phyloP scores from a whole-genome alignment of 2,888 invertebrate species.

The Xanthia togata region DNA sequence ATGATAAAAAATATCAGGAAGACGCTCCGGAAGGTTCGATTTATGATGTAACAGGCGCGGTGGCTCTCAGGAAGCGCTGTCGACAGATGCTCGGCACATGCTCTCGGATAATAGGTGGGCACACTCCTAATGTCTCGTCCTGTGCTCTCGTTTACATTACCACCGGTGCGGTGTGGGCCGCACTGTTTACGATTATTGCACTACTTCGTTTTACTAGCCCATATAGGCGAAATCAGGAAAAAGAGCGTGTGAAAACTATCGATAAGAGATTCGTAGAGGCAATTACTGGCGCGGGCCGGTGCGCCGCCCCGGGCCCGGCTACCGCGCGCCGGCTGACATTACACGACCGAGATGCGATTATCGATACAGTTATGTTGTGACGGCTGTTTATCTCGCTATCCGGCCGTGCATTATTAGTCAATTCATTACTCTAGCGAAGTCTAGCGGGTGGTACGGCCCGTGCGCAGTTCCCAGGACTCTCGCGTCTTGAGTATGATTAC shows the following conservation, averaged over 20 bases:
- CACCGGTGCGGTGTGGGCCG: slow-evolving; percentile 57
- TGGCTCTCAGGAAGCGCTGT: slow-evolving; percentile 84
- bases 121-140: slow-evolving; percentile 82
- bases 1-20: slow-evolving; percentile 87
- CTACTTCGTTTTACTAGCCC: slow-evolving; percentile 75
- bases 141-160: slow-evolving; percentile 77
- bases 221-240: slow-evolving; percentile 71
- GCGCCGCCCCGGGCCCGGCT: slow-evolving; percentile 77
- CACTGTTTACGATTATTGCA: slow-evolving; percentile 77
- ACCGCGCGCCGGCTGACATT: slow-evolving; percentile 81
- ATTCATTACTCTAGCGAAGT: slow-evolving; percentile 72
- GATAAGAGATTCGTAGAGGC: slow-evolving; percentile 83
- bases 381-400: slow-evolving; percentile 82
- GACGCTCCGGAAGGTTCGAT: slow-evolving; percentile 88
- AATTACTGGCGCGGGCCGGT: slow-evolving; percentile 79
- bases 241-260: slow-evolving; percentile 84
- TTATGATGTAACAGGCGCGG: slow-evolving; percentile 86
- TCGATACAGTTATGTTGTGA: slow-evolving; percentile 87
- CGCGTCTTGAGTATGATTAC: slow-evolving; percentile 70
- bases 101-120: slow-evolving; percentile 81
- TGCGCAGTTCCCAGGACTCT: slow-evolving; percentile 74
- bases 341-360: slow-evolving; percentile 85
- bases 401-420: slow-evolving; percentile 79
- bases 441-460: slow-evolving; percentile 65
- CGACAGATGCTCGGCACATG: slow-evolving; percentile 89